Evolutionary conservation across 2,888 invertebrate species (phyloP), one percentile per base, ranked within the genome.

Genomic region (Periphyllus acericola): DNA sequence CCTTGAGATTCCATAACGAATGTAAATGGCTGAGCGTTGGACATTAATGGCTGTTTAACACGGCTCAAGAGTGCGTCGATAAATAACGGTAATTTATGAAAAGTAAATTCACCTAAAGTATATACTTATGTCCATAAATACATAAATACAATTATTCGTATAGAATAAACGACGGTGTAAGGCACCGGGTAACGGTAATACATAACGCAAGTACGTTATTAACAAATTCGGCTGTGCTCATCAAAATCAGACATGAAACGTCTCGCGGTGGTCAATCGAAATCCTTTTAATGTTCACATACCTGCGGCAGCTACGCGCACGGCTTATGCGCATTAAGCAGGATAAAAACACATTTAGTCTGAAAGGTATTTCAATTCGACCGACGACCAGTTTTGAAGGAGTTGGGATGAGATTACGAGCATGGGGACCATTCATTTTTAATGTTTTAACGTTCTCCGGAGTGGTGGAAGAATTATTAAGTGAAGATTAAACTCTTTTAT

Each of bases 401-500:
- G n/a, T n/a, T n/a, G 0, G 29, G 68, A 71, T 17, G 72, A 74
- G 79, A 86, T 86, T 80, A 76, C 75, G 60, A 32, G 29, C 60
- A 46, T 40, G 60, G 72, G 21, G n/a, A 72, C 79, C 40, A 11
- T 72, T 81, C 46, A 40, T 87, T 87, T 87, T 87, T 87, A 81
- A 75, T 75, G 87, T 81, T 87, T 75, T 79, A 72, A 80, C 80
- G 85, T 55, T 34, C 66, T 34, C 5, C n/a, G 25, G 66, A 40
- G n/a, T 14, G 78, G 84, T 2, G 46, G 46, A 66, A 36, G 76
- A 76, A 87, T 87, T 74, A 87, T 74, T 32, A 81, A 81, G 66
- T 34, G 46, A 34, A 74, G 87, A 87, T 87, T 87, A 87, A 81
- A 87, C 55, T 81, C 34, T 87, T 87, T 79, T 87, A 87, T 87